These are phyloP conservation scores for Popillia japonica DNA, from an alignment of 1,140 invertebrate genomes.

Conservation along the genomic window DNA sequence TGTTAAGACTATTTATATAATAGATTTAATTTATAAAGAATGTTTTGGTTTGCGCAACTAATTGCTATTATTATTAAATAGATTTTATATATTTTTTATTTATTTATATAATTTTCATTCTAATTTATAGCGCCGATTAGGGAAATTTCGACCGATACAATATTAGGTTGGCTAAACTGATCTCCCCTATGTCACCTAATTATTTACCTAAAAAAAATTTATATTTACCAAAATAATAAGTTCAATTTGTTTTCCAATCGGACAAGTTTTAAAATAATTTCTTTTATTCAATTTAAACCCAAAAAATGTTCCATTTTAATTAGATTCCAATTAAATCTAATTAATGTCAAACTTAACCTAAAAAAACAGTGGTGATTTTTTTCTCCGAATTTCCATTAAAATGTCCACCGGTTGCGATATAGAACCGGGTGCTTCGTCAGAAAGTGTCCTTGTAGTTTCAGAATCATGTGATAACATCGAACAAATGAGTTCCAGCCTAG, in stretches of 20 bases:
- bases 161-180: too few species aligned
- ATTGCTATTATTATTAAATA: too few species aligned
- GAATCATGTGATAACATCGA: conserved; percentile 76
- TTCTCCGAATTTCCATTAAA: conserved; percentile 31
- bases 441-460: conserved; percentile 73
- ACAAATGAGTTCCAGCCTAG: conserved; percentile 69
- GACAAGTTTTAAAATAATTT: conserved; percentile 19
- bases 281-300: background rate
- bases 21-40: too few species aligned
- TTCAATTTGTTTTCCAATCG: background rate
- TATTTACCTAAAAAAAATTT: too few species aligned
- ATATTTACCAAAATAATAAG: too few species aligned
- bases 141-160: too few species aligned
- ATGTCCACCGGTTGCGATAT: conserved; percentile 51
- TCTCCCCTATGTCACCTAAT: too few species aligned
- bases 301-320: background rate
- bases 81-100: too few species aligned
- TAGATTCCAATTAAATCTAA: background rate
- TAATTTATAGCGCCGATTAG: too few species aligned
- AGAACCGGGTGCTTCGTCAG: conserved; percentile 64
- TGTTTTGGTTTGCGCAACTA: too few species aligned
- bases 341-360: conserved; percentile 28
- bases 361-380: background rate
- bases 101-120: too few species aligned
- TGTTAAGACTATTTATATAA: too few species aligned